Evolutionary conservation across 2,888 invertebrate genomes (phyloP).

Genomic region (Villa cingulata): DNA sequence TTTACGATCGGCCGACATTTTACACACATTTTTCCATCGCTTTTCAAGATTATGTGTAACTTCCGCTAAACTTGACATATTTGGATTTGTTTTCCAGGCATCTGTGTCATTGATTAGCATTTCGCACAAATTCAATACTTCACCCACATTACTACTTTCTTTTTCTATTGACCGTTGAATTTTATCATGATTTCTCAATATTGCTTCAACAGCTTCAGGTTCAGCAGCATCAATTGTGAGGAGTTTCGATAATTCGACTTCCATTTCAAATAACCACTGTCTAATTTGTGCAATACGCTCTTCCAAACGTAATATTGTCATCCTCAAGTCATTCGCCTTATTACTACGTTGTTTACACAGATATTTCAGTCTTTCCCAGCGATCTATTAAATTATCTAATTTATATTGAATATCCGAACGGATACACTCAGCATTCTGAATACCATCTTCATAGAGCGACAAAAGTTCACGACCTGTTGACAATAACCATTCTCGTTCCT

Average conservation of each 20-base stretch:
- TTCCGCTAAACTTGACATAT: slow-evolving; percentile 50
- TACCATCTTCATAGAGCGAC: slow-evolving; percentile 40
- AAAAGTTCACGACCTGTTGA: slow-evolving; percentile 52
- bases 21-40: slow-evolving; percentile 67
- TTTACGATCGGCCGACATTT: slow-evolving; percentile 56
- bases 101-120: slow-evolving; percentile 61
- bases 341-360: slow-evolving; percentile 51
- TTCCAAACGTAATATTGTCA: slow-evolving; percentile 57
- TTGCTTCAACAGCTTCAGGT: slow-evolving; percentile 51
- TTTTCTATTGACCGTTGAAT: slow-evolving; percentile 62
- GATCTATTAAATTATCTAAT: slow-evolving; percentile 47
- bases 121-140: slow-evolving; percentile 66
- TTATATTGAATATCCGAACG: slow-evolving; percentile 42
- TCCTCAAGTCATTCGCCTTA: slow-evolving; percentile 57
- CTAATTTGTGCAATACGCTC: slow-evolving; percentile 57
- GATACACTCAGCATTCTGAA: slow-evolving; percentile 44
- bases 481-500: slow-evolving; percentile 65
- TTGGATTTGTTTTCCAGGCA: slow-evolving; percentile 55
- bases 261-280: slow-evolving; percentile 57
- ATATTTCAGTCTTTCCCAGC: slow-evolving; percentile 54
- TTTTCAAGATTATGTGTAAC: slow-evolving; percentile 60
- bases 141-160: slow-evolving; percentile 63
- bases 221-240: slow-evolving; percentile 52
- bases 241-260: slow-evolving; percentile 52
- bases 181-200: slow-evolving; percentile 55